Evolutionary conservation across 2,797 vertebrate species (phyloP), one percentile per base, ranked within the genome.

Genomic region (Xiphorhynchus erythropygius): DNA sequence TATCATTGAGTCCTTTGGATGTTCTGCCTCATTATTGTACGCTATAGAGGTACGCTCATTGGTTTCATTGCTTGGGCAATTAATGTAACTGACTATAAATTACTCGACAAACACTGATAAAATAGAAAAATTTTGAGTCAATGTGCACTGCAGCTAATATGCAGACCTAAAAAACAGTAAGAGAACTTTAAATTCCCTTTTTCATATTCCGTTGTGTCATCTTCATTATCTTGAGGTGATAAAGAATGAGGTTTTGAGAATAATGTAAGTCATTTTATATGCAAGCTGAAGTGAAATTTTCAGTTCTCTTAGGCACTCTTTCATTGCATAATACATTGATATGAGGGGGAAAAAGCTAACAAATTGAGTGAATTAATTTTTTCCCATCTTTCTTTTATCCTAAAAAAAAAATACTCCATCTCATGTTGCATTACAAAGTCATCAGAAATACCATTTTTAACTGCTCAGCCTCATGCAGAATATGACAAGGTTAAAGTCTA

Each of bases 401-500:
- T 94, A 19, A 7, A 47, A 78, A 44, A 71, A 12, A 18, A 17
- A 35, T 2, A 3, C 77, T 94, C 93, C 25, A n/a, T 84, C 60
- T 96, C 52, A 42, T 52, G 65, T 76, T 94, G 18, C 23, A 82
- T 95, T 97, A 93, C 62, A 92, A 74, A 62, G 82, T 96, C 4
- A 0, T 94, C 73, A 93, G 79, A 96, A 96, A 94, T 55, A 91
- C n/a, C 69, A 46, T 60, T 97, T 96, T 90, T 79, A 96, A 94
- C 73, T 90, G 42, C 80, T 96, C n/a, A 77, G 35, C 41, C 8
- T 92, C 95, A 69, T 9, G 5, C 32, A 86, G 87, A 97, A 88
- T 80, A 39, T 94, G 90, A 94, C 86, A 96, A 96, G 90, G 92
- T 97, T 97, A 97, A 92, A 95, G 56, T 93, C 86, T 90, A 88